phyloP scores from a whole-genome alignment of 1,140 invertebrate species.

The Tetramorium parvispinum region DNA sequence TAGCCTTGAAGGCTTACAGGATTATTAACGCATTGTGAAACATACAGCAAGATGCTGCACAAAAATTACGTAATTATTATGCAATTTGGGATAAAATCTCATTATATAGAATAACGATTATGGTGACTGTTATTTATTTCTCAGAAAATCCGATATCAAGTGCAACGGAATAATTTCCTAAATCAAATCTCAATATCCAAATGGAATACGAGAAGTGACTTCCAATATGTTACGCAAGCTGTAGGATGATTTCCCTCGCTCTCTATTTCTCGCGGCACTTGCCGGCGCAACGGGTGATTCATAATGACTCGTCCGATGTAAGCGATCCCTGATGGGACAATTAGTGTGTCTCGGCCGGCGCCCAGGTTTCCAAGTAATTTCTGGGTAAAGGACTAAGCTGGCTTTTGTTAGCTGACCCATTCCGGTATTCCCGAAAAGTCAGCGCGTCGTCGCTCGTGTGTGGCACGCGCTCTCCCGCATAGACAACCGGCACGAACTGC shows the following conservation, averaged over 20 bases:
- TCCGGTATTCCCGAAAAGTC: constrained; percentile 68
- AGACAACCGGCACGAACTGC: constrained; percentile 8
- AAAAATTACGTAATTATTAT: background rate
- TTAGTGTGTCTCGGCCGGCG: constrained; percentile 51
- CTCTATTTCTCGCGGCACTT: constrained; percentile 32
- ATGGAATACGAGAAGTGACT: background rate
- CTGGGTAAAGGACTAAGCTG: constrained; percentile 50
- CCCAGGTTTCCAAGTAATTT: constrained; percentile 63
- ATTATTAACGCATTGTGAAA: background rate
- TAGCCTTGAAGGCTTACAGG: background rate
- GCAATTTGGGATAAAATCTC: background rate
- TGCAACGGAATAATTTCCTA: background rate
- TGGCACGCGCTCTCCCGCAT: constrained; percentile 39
- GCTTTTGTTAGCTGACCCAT: constrained; percentile 35
- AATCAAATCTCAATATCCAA: background rate
- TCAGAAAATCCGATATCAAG: background rate
- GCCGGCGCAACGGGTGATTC: constrained; percentile 56
- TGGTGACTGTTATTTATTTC: background rate
- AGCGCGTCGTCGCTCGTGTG: background rate
- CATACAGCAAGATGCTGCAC: background rate
- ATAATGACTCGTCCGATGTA: constrained; percentile 34
- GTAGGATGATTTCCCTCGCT: constrained; percentile 4
- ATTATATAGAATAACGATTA: background rate
- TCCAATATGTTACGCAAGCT: background rate
- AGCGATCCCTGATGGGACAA: constrained; percentile 23